Conservation (phyloP, 2,113 vertebrate genomes). For the Ochotona princeps region DNA sequence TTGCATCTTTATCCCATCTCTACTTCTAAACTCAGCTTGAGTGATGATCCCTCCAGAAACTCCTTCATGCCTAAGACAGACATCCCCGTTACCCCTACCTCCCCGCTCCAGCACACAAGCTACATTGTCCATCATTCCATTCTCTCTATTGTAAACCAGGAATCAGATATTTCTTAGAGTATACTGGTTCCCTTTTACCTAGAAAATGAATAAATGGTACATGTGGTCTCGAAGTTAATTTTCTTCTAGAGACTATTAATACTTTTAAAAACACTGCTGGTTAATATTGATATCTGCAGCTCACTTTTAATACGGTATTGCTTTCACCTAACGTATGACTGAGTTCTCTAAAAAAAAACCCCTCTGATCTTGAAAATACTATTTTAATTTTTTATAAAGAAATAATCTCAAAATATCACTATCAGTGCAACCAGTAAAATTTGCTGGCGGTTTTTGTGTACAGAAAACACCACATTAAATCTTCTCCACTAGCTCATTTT, state of each 20-base stretch:
- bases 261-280: not conserved
- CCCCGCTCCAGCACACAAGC: not conserved
- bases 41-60: not conserved
- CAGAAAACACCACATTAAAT: not conserved
- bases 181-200: not conserved
- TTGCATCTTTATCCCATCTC: not conserved
- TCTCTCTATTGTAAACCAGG: not conserved
- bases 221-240: not conserved
- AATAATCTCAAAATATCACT: slow-evolving; percentile 9
- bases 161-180: not conserved
- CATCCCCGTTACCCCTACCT: not conserved
- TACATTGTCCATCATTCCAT: not conserved
- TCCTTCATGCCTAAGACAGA: not conserved
- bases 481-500: not conserved
- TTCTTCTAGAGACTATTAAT: not conserved
- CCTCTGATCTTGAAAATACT: not conserved
- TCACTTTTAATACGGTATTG: slow-evolving; percentile 25
- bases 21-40: not conserved
- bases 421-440: slow-evolving; percentile 5
- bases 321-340: slow-evolving; percentile 40
- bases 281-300: not conserved
- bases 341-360: not conserved
- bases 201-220: not conserved
- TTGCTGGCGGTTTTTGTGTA: not conserved
- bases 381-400: slow-evolving; percentile 32